These are phyloP conservation scores for Rhamphomyia laevipes DNA, from an alignment of 2,888 invertebrate species.

Conservation along the genomic window DNA sequence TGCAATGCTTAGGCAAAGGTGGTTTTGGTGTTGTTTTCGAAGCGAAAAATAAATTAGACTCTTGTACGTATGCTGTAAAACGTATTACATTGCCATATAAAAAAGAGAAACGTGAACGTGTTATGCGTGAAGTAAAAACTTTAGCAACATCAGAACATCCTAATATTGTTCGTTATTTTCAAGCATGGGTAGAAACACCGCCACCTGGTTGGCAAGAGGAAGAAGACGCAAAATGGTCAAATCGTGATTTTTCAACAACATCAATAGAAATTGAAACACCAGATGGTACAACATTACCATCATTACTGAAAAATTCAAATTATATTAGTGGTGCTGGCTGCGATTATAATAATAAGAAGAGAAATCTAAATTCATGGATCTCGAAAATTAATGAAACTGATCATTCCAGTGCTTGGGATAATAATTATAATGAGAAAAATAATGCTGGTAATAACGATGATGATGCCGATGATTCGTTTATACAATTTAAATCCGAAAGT, in stretches of 20 bases:
- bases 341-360: conserved; percentile 9
- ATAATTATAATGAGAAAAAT: conserved; percentile 18
- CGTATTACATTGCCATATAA: conserved; percentile 80
- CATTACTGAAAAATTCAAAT: conserved; percentile 5
- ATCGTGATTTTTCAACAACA: conserved; percentile 27
- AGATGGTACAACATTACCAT: conserved; percentile 26
- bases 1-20: conserved; percentile 73
- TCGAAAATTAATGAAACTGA: conserved; percentile 13
- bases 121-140: conserved; percentile 89
- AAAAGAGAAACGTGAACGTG: conserved; percentile 69
- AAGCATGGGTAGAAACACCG: conserved; percentile 91
- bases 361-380: conserved; percentile 15
- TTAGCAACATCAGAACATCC: conserved; percentile 89
- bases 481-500: conserved; percentile 32
- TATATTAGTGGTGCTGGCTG: too few species aligned
- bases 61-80: conserved; percentile 90
- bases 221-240: conserved; percentile 48
- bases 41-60: conserved; percentile 86
- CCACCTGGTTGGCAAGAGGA: conserved; percentile 79
- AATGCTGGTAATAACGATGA: conserved; percentile 21
- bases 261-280: conserved; percentile 37
- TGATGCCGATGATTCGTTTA: conserved; percentile 30
- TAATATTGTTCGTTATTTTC: conserved; percentile 88
- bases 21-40: conserved; percentile 97
- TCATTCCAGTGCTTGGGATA: conserved; percentile 2